Conservation (phyloP, 2,113 vertebrate genomes). For the Diphyllodes magnificus region DNA sequence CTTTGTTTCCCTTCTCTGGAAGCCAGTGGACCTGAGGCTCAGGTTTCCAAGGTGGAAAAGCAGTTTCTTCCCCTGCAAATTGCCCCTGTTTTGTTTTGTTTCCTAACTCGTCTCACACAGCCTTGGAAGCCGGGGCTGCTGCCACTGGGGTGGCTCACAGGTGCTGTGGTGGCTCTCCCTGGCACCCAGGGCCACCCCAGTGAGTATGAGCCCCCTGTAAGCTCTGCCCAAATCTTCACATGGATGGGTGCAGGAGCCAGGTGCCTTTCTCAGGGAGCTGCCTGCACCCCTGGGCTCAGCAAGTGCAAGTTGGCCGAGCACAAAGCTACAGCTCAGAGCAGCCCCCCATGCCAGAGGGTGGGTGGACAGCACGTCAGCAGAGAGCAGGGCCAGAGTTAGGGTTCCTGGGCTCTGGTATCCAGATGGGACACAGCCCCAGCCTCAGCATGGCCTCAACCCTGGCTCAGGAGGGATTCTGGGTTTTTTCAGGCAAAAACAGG, state of each 20-base stretch:
- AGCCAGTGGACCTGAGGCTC: not conserved
- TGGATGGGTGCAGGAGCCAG: accelerated
- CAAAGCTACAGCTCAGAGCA: not conserved
- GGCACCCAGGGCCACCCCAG: not conserved
- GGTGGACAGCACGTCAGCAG: not conserved
- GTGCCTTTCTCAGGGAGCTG: not conserved
- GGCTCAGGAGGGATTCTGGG: not conserved
- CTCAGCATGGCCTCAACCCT: not conserved
- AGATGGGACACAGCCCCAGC: not conserved
- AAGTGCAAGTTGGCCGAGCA: not conserved
- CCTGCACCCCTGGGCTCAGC: not conserved
- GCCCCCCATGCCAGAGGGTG: accelerated
- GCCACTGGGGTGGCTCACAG: not conserved
- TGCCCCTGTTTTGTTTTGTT: not conserved
- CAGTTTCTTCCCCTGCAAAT: not conserved
- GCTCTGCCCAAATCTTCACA: not conserved
- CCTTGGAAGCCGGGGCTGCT: not conserved
- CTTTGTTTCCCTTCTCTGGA: not conserved
- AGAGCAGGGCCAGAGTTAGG: not conserved
- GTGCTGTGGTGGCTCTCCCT: accelerated
- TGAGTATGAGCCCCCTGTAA: accelerated
- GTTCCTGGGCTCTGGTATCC: not conserved
- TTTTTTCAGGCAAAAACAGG: not conserved
- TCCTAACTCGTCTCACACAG: not conserved
- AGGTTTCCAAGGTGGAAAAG: not conserved